phyloP scores from a whole-genome alignment of 2,113 vertebrate genomes.

The Entelurus aequoreus region DNA sequence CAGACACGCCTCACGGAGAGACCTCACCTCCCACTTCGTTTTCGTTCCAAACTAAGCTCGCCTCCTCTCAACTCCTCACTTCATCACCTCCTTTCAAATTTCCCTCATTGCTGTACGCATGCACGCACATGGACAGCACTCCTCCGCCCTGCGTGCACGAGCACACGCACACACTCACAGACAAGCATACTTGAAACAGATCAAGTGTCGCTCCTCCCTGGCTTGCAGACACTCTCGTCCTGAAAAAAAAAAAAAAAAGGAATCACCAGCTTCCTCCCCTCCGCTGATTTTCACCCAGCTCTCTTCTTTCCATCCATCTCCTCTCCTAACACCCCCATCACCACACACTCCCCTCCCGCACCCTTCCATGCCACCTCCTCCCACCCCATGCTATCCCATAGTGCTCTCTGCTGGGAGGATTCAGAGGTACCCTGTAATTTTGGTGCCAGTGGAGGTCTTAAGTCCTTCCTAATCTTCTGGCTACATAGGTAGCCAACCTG shows the following conservation, averaged over 20 bases:
- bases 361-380: constrained; percentile 18
- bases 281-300: constrained; percentile 22
- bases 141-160: constrained; percentile 1
- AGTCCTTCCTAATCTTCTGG: constrained; percentile 63
- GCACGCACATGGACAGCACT: constrained; percentile 5
- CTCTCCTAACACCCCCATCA: constrained; percentile 24
- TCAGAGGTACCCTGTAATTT: constrained; percentile 71
- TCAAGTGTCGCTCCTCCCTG: constrained; percentile 57
- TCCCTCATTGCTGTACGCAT: constrained; percentile 39
- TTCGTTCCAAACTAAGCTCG: constrained; percentile 45
- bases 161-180: constrained; percentile 6
- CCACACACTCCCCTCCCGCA: constrained; percentile 13
- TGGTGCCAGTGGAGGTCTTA: constrained; percentile 59
- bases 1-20: constrained; percentile 35
- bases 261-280: constrained; percentile 48
- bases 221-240: constrained; percentile 28
- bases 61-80: constrained; percentile 57
- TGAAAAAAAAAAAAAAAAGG: constrained; percentile 45
- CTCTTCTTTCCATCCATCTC: constrained; percentile 35
- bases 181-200: constrained; percentile 50
- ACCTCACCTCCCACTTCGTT: constrained; percentile 58
- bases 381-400: constrained; percentile 46
- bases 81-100: constrained; percentile 63
- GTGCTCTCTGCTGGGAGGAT: constrained; percentile 69
- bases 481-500: constrained; percentile 37